phyloP scores from a whole-genome alignment of 2,113 vertebrate genomes.

The Tiliqua scincoides region DNA sequence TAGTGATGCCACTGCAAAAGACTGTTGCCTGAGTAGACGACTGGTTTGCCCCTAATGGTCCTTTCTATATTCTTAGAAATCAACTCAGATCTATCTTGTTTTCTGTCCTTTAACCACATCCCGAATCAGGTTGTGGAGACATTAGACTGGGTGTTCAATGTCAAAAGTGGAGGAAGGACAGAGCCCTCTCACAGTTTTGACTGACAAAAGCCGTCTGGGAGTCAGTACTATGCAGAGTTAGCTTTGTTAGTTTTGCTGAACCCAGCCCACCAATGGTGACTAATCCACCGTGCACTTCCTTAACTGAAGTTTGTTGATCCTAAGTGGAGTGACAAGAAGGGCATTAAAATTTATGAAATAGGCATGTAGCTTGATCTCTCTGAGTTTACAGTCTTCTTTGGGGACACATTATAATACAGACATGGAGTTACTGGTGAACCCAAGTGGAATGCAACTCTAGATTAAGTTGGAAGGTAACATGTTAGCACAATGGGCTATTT shows the following conservation, averaged over 20 bases:
- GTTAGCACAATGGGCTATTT: neutral
- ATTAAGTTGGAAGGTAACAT: slow-evolving; percentile 38
- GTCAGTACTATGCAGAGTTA: neutral
- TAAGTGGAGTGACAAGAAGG: slow-evolving; percentile 3
- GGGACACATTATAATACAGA: neutral
- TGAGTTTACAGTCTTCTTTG: neutral
- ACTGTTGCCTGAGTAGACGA: too few relatives aligned
- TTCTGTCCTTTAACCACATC: neutral
- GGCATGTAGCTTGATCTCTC: slow-evolving; percentile 3
- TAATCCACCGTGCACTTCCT: neutral
- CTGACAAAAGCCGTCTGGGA: neutral
- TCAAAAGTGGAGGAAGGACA: neutral
- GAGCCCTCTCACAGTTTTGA: neutral
- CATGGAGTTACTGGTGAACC: slow-evolving; percentile 11
- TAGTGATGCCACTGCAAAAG: too few relatives aligned
- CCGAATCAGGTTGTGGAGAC: neutral
- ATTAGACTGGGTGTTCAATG: neutral
- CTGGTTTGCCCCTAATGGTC: too few relatives aligned
- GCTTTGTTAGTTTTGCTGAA: neutral
- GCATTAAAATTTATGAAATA: slow-evolving; percentile 10
- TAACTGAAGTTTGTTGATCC: neutral
- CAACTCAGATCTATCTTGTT: too few relatives aligned
- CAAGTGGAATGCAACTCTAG: slow-evolving; percentile 20
- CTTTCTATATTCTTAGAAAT: too few relatives aligned
- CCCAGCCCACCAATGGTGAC: neutral